Evolutionary conservation across 2,797 vertebrate species (phyloP).

Genomic region (Poeciliopsis presidionis): DNA sequence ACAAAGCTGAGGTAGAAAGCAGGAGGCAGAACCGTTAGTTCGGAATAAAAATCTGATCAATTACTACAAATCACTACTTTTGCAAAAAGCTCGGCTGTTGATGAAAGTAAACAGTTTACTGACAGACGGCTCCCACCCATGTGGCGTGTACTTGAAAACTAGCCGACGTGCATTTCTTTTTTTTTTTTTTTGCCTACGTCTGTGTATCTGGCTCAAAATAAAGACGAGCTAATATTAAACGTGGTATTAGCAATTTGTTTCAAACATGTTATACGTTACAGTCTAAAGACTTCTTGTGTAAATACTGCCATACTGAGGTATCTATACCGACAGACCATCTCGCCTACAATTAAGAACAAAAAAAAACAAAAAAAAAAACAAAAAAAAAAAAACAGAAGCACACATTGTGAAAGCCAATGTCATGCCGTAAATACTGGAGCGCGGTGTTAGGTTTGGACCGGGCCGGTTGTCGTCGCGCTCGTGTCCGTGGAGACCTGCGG

Average conservation of each 20-base stretch:
- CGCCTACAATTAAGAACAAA: neutral
- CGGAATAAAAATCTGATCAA: neutral
- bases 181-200: neutral
- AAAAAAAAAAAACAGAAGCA: neutral
- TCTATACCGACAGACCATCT: neutral
- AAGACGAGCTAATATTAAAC: neutral
- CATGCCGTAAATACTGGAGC: neutral
- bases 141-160: too few species aligned
- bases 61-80: neutral
- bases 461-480: slow-evolving; percentile 21
- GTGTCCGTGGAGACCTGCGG: slow-evolving; percentile 39
- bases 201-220: neutral
- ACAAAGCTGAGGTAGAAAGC: slow-evolving; percentile 26
- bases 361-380: too few species aligned
- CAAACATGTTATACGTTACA: neutral
- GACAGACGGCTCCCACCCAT: neutral
- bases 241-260: neutral
- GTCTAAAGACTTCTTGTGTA: neutral
- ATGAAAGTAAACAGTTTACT: slow-evolving; percentile 17
- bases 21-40: slow-evolving; percentile 3
- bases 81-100: neutral
- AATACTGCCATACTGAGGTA: neutral
- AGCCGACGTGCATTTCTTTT: neutral
- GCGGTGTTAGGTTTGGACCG: neutral
- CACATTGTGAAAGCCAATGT: neutral